Evolutionary conservation across 2,888 invertebrate species (phyloP).

Genomic region (Andrena chrysosceles): DNA sequence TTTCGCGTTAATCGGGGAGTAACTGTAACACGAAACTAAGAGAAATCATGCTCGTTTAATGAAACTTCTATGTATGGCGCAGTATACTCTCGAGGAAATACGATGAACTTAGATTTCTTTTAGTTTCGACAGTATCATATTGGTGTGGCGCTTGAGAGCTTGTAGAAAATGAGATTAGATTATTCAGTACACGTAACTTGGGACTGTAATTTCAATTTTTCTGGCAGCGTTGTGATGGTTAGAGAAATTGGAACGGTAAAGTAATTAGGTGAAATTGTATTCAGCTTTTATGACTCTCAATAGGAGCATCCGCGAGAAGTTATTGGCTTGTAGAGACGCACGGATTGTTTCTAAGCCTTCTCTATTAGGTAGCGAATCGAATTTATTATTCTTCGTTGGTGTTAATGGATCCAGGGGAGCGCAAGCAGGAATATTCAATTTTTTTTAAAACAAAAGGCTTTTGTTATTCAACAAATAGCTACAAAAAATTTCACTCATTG

Average conservation of each 20-base stretch:
- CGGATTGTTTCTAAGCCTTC: background rate
- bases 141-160: too few relatives aligned
- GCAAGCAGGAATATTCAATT: too few relatives aligned
- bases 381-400: background rate
- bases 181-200: background rate
- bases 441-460: too few relatives aligned
- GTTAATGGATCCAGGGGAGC: too few relatives aligned
- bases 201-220: background rate
- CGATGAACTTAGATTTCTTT: background rate
- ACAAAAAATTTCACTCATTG: too few relatives aligned
- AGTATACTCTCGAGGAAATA: too few relatives aligned
- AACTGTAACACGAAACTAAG: constrained; percentile 44
- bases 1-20: constrained; percentile 45
- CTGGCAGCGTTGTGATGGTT: background rate
- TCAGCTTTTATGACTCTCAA: constrained; percentile 51
- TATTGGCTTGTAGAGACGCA: background rate
- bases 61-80: background rate
- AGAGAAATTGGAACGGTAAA: constrained; percentile 31
- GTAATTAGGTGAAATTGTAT: constrained; percentile 37
- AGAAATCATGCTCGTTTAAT: constrained; percentile 43
- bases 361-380: background rate
- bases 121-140: too few relatives aligned
- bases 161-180: too few relatives aligned
- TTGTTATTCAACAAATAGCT: too few relatives aligned
- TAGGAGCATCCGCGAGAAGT: constrained; percentile 30